Base-by-base conservation (phyloP, 2,113 vertebrate species). In the Andinoacara biseriatus region DNA sequence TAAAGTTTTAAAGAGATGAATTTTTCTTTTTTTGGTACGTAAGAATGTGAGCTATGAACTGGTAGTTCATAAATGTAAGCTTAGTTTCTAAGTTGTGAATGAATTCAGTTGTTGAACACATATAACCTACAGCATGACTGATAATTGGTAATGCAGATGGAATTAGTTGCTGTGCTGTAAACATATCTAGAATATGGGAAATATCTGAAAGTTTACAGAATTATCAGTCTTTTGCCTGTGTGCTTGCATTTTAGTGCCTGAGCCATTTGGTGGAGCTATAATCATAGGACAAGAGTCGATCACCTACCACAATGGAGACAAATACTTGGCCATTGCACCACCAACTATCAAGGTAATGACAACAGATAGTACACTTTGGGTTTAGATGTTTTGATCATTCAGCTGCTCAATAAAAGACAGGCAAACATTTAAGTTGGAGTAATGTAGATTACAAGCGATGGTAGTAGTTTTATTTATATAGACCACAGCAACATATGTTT, bases 251-350 rank as follows among this genome's bases (percentile, higher is more conserved):
- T 77, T 61, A 99, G 98, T 99, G 46, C 98, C 98, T 0, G 98
- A 99, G 91, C 98, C 98, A 82, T 99, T 99, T 26, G 98, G 98
- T 88, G 98, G 98, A 0, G 98, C 98, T 17, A 99, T 99, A 92
- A 99, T 99, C 93, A 99, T 99, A 20, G 98, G 98, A 77, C 98
- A 99, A 90, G 98, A 99, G 83, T 99, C 98, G 1, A 99, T 99
- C 91, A 99, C 98, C 18, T 99, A 99, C 81, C 98, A 99, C 94
- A 99, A 99, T 1, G 98, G 98, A 14, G 98, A 99, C 89, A 99
- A 99, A 81, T 99, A 99, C 61, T 90, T 99, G 82, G 98, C 98
- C 5, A 99, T 99, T 4, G 98, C 98, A 26, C 98, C 98, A 31
- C 98, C 98, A 1, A 99, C 98, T 74, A 99, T 99, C 91, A 99